Percentiles rank a stretch among this genome's conserved stretches.
These are phyloP conservation scores for Sebastiscus tertius DNA, from an alignment of 2,797 vertebrate genomes.

Conservation along the genomic window DNA sequence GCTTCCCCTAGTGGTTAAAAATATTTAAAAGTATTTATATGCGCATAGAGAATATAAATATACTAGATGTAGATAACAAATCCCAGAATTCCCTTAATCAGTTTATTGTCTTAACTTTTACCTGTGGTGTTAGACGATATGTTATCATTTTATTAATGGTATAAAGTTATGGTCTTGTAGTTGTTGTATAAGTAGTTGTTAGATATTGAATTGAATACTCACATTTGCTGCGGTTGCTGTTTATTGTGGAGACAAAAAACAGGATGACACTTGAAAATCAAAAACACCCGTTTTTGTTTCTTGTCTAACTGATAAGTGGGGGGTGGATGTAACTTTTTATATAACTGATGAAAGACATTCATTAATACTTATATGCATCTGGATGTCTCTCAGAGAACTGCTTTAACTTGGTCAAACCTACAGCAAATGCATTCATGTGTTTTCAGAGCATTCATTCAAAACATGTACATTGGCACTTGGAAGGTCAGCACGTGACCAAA, in stretches of 20 bases:
- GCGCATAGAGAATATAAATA: background rate
- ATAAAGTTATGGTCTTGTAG: background rate
- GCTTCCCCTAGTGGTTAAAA: conserved; percentile 44
- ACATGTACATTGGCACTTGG: background rate
- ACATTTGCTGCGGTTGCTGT: background rate
- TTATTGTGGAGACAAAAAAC: background rate
- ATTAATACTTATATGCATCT: background rate
- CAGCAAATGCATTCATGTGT: background rate
- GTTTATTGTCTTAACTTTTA: background rate
- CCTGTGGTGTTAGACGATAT: background rate
- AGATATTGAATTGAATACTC: background rate
- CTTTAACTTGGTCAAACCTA: background rate
- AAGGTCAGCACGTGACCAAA: background rate
- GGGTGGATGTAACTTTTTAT: background rate
- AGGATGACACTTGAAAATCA: background rate
- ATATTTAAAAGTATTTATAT: background rate
- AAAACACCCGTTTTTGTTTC: background rate
- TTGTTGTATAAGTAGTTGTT: background rate
- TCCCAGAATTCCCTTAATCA: background rate
- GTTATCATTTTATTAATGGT: background rate
- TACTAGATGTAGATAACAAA: background rate
- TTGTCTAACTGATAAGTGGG: background rate
- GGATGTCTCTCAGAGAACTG: background rate
- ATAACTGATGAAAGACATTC: background rate
- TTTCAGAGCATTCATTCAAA: background rate